phyloP scores from a whole-genome alignment of 2,797 vertebrate genomes.

The Podargus strigoides region DNA sequence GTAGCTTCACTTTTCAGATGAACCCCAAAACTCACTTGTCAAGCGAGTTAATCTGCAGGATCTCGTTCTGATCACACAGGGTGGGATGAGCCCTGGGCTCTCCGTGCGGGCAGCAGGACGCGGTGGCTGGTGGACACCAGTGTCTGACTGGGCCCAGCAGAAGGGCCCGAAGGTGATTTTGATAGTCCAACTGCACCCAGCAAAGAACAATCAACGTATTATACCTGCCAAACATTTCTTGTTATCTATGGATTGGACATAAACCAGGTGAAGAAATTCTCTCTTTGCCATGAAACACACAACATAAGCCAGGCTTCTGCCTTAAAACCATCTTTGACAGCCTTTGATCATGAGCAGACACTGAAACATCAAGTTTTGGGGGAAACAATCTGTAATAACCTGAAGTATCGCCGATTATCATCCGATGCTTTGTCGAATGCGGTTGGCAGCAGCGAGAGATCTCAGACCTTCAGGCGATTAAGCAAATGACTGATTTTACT shows the following conservation, averaged over 20 bases:
- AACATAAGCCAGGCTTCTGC: neutral
- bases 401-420: too few relatives aligned
- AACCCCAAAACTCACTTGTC: neutral
- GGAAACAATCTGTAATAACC: neutral
- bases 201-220: fast-evolving
- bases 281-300: neutral
- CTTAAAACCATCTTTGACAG: fast-evolving
- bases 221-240: neutral
- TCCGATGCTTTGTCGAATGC: too few relatives aligned
- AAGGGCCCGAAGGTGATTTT: neutral
- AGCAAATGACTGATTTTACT: too few relatives aligned
- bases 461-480: too few relatives aligned
- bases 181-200: neutral
- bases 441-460: too few relatives aligned
- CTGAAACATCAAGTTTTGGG: neutral
- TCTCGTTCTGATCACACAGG: neutral
- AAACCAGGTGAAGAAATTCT: neutral
- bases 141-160: too few relatives aligned
- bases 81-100: neutral
- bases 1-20: neutral
- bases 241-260: neutral
- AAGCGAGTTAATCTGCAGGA: neutral
- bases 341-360: neutral
- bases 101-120: fast-evolving
- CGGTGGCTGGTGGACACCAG: neutral